phyloP scores from a whole-genome alignment of 2,888 invertebrate genomes.

The Cremastobaeus sp. region DNA sequence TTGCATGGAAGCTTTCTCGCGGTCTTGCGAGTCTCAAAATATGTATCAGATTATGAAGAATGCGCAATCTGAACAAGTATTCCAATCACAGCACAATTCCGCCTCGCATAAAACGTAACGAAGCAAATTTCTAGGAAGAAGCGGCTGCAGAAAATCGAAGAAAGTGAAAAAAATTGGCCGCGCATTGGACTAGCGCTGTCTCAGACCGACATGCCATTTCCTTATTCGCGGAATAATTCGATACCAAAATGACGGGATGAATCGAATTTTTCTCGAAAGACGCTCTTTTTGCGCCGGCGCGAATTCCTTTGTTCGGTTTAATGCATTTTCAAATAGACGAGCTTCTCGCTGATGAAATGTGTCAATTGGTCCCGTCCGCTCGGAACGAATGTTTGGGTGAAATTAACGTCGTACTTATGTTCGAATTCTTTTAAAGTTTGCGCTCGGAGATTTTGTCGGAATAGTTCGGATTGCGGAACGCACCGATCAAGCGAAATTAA shows the following conservation, averaged over 20 bases:
- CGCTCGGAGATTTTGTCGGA: conserved; percentile 33
- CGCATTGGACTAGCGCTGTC: conserved; percentile 6
- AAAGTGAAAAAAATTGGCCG: too few relatives aligned
- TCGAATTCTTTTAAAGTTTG: conserved; percentile 41
- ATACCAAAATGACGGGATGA: conserved; percentile 36
- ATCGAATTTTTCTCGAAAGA: conserved; percentile 35
- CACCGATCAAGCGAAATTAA: conserved; percentile 35
- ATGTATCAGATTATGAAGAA: too few relatives aligned
- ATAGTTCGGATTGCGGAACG: conserved; percentile 43
- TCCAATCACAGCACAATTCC: too few relatives aligned
- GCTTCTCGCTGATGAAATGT: conserved; percentile 20
- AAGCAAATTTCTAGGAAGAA: neutral
- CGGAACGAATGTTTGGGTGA: conserved; percentile 17
- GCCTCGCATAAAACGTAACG: too few relatives aligned
- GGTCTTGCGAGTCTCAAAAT: too few relatives aligned
- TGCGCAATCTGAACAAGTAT: too few relatives aligned
- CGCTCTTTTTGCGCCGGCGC: conserved; percentile 18
- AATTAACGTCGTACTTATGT: conserved; percentile 48
- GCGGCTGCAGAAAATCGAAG: conserved; percentile 10
- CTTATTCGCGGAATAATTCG: conserved; percentile 44
- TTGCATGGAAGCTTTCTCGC: too few relatives aligned
- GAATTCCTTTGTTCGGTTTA: conserved; percentile 42
- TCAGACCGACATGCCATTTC: conserved; percentile 30
- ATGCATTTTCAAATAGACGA: conserved; percentile 38
- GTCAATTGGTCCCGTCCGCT: conserved; percentile 28